These are phyloP conservation scores for Intellagama lesueurii DNA, from an alignment of 2,797 vertebrate genomes.

Conservation along the genomic window DNA sequence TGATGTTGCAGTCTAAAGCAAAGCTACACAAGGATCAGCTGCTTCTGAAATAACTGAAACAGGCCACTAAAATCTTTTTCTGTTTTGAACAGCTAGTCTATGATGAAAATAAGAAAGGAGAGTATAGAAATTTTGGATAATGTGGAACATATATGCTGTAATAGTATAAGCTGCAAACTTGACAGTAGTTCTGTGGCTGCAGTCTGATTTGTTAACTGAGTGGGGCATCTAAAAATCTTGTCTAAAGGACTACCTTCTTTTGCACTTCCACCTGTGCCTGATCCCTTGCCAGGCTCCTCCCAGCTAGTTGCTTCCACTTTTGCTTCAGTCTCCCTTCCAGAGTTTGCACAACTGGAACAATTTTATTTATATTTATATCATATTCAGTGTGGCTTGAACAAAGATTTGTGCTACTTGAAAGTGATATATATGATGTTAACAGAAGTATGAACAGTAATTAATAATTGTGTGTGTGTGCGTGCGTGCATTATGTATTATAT, in stretches of 20 bases:
- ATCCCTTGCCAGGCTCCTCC: not conserved
- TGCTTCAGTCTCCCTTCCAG: not conserved
- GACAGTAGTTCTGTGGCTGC: not conserved
- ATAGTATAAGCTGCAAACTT: not conserved
- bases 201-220: not conserved
- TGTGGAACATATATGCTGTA: not conserved
- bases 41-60: not conserved
- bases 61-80: not conserved
- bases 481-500: not conserved
- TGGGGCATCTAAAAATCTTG: no score
- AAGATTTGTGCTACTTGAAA: not conserved
- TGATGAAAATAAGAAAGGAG: not conserved
- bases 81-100: not conserved
- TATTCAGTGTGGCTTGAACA: not conserved
- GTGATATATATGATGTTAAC: no score
- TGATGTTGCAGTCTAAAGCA: not conserved
- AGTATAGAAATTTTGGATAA: not conserved
- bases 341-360: not conserved
- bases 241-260: not conserved
- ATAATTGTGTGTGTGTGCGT: not conserved
- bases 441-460: not conserved
- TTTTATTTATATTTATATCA: not conserved
- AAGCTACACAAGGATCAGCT: not conserved
- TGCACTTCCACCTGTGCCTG: not conserved
- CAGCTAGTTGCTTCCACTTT: not conserved